Base-by-base conservation (phyloP, 2,113 vertebrate genomes). In the Heteronetta atricapilla region DNA sequence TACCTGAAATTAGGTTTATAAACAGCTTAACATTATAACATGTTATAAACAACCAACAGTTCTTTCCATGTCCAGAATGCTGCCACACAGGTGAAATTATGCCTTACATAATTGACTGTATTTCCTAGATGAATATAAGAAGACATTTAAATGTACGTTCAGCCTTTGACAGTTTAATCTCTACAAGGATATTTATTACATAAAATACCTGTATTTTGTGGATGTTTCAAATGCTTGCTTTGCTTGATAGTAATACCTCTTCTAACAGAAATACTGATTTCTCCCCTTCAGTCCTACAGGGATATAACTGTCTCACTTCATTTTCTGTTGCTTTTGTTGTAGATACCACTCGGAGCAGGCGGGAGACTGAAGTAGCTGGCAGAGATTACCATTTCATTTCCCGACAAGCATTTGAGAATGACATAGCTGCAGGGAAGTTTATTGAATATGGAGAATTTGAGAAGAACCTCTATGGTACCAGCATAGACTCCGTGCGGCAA, bases 401-500 rank as follows among this genome's bases (percentile, higher is more conserved):
- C 46, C 98, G 99, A 17, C 95, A 98, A 63, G 97, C 96, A 3
- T 99, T 99, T 87, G 99, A 99, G 85, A 94, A 98, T 8, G 99
- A 99, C 83, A 95, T 99, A 77, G 97, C 98, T 28, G 88, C 98
- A 9, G 98, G 98, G 38, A 99, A 99, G 90, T 99, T 99, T 95
- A 98, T 99, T 8, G 99, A 99, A 53, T 99, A 98, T 2, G 99
- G 99, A 18, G 99, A 99, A 96, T 99, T 98, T 94, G 99, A 99
- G 95, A 99, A 99, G 96, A 99, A 99, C 96, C 95, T 99, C 42
- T 99, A 99, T 46, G 99, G 99, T 81, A 99, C 99, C 52, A 99
- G 99, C 95, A 98, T 98, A n/a, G 99, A 99, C 95, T 99, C 99
- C 0, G 98, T 99, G 79, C 98, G 99, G 62, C 99, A 99, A 76